These are phyloP conservation scores for Ornithoptera alexandrae DNA, from an alignment of 2,888 invertebrate species.

Conservation along the genomic window DNA sequence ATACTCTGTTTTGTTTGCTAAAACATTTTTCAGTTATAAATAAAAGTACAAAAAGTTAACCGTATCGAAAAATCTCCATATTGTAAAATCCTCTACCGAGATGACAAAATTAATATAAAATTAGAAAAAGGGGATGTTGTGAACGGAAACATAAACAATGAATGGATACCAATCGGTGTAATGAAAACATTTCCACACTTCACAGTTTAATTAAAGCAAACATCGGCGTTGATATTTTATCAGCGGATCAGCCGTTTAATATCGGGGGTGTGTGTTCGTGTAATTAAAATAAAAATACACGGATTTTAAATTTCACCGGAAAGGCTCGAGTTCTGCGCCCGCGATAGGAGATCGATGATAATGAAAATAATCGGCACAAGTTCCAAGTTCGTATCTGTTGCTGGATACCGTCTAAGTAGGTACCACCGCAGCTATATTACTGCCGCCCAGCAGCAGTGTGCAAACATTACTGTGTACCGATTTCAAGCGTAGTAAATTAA, in stretches of 20 bases:
- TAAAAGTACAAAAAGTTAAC: too few relatives aligned
- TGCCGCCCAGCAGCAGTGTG: too few relatives aligned
- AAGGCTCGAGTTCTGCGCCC: background rate
- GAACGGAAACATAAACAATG: background rate
- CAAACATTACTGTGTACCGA: too few relatives aligned
- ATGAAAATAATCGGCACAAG: constrained; percentile 25
- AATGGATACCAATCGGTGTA: background rate
- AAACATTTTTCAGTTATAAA: too few relatives aligned
- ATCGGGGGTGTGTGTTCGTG: constrained; percentile 8
- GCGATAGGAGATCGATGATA: constrained; percentile 8
- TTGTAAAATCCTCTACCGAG: too few relatives aligned
- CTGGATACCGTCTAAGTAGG: too few relatives aligned
- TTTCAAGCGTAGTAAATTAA: too few relatives aligned
- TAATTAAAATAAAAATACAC: constrained; percentile 14
- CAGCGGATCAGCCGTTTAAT: constrained; percentile 14
- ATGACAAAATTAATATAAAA: too few relatives aligned
- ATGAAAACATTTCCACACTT: constrained; percentile 1
- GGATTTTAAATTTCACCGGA: constrained; percentile 14
- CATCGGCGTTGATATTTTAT: constrained; percentile 1
- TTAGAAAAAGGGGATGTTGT: background rate
- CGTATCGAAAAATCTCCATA: too few relatives aligned
- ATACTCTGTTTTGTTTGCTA: too few relatives aligned
- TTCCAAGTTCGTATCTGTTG: constrained; percentile 4
- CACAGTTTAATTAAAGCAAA: constrained; percentile 2
- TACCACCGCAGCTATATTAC: too few relatives aligned